These are phyloP conservation scores for Rallus crepitans DNA, from an alignment of 2,797 vertebrate species.

Conservation along the genomic window DNA sequence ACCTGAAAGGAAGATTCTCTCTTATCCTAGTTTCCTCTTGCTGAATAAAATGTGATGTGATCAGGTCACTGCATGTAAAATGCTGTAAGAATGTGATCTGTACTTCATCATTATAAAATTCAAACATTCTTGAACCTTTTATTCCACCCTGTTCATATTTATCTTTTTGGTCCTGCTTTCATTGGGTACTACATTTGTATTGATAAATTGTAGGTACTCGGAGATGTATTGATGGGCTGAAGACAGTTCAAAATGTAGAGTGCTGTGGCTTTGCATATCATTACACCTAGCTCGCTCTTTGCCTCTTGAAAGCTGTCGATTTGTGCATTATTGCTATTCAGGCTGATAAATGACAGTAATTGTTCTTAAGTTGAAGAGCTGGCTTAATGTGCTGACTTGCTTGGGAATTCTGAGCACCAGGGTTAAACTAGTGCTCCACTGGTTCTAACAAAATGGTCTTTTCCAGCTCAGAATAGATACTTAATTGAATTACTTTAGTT, in stretches of 20 bases:
- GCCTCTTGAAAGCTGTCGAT: conserved; percentile 87
- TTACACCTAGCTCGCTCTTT: conserved; percentile 79
- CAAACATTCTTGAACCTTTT: conserved; percentile 81
- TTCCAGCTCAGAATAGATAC: conserved; percentile 78
- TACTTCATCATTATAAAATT: conserved; percentile 83
- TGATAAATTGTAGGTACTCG: conserved; percentile 84
- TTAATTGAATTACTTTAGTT: conserved; percentile 84
- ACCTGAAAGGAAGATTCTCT: conserved; percentile 67
- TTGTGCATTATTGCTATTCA: conserved; percentile 86
- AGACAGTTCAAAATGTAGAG: conserved; percentile 82
- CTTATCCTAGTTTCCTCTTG: conserved; percentile 50
- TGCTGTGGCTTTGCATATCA: conserved; percentile 86
- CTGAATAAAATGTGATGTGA: conserved; percentile 74
- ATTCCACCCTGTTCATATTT: conserved; percentile 80
- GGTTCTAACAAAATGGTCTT: conserved; percentile 79
- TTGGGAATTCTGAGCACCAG: conserved; percentile 82
- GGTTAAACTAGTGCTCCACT: conserved; percentile 80
- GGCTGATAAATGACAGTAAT: conserved; percentile 90
- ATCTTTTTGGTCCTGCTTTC: conserved; percentile 82
- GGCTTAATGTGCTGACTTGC: conserved; percentile 85
- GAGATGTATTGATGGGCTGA: conserved; percentile 84
- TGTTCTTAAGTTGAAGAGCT: conserved; percentile 87
- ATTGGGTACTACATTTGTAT: conserved; percentile 81
- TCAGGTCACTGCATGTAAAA: conserved; percentile 81
- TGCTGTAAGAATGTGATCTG: conserved; percentile 72